Evolutionary conservation across 2,888 invertebrate genomes (phyloP), one percentile per base, ranked within the genome.

Genomic region (Pollenia amentaria): DNA sequence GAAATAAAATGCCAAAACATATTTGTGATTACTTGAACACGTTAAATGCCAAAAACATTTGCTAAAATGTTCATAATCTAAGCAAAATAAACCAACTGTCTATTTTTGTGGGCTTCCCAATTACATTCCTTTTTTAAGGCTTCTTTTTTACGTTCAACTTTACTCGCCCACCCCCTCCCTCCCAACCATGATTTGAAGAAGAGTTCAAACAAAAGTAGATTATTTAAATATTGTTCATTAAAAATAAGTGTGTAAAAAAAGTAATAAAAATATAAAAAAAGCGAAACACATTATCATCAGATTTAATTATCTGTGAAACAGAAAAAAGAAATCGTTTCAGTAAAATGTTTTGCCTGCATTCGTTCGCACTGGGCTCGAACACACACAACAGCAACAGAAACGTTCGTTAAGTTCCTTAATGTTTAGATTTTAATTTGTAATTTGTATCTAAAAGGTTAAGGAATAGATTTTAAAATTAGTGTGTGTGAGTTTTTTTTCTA

Each of bases 291-390:
- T 84, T 72, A 72, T 72, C 77, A 62, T 84, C 77, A 84, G 65
- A 78, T 72, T 84, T 78, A 84, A 84, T 84, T 84, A 78, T 84
- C 83, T 84, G 77, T 84, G 64, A 84, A 84, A 70, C 14, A 67
- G 40, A 16, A 16, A 53, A 53, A 18, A 21, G 18, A 70, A 42
- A 70, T 70, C 3, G 48, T 53, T 70, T 40, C 48, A 38, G 12
- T 16, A 53, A 53, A 51, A 55, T 70, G 14, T 70, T 53, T 42
- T 16, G 18, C 40, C 16, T 42, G 18, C 12, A 21, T 40, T 55
- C 21, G 42, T 42, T 42, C 42, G 3, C n/a, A 53, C 40, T 53
- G 38, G 21, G 12, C 38, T 12, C 11, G 16, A 64, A 64, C 3
- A 53, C 7, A 40, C 8, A 11, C 9, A 9, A 38, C 3, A 8